These are phyloP conservation scores for Eriosoma lanigerum DNA, from an alignment of 1,140 invertebrate genomes.

Conservation along the genomic window DNA sequence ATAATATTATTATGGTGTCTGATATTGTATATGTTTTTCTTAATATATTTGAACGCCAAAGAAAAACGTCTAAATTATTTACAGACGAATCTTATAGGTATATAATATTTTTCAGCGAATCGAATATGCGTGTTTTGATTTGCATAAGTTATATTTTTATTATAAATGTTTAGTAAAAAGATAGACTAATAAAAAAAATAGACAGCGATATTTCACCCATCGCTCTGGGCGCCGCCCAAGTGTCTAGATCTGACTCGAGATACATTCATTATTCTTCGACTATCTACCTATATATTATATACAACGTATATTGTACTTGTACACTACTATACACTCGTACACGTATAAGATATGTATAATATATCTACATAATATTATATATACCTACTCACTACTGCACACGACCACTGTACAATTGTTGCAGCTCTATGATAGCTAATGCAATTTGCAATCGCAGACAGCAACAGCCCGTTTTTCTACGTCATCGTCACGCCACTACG, in stretches of 20 bases:
- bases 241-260: conserved; percentile 31
- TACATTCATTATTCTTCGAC: conserved; percentile 34
- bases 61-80: too few species aligned
- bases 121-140: too few species aligned
- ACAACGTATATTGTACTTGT: neutral
- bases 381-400: too few species aligned
- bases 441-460: neutral
- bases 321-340: neutral
- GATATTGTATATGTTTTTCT: too few species aligned
- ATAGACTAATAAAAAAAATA: neutral
- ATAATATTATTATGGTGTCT: too few species aligned
- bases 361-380: neutral
- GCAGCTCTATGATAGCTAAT: neutral
- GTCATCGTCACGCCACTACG: neutral
- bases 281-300: neutral
- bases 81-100: too few species aligned
- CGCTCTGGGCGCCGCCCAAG: conserved; percentile 31
- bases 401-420: neutral
- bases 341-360: neutral
- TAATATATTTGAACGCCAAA: too few species aligned
- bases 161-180: too few species aligned
- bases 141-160: too few species aligned
- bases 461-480: too few species aligned
- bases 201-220: conserved; percentile 28
- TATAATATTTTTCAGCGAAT: too few species aligned